Evolutionary conservation across 2,888 invertebrate species (phyloP), one percentile per base, ranked within the genome.

Genomic region (Melolontha melolontha): DNA sequence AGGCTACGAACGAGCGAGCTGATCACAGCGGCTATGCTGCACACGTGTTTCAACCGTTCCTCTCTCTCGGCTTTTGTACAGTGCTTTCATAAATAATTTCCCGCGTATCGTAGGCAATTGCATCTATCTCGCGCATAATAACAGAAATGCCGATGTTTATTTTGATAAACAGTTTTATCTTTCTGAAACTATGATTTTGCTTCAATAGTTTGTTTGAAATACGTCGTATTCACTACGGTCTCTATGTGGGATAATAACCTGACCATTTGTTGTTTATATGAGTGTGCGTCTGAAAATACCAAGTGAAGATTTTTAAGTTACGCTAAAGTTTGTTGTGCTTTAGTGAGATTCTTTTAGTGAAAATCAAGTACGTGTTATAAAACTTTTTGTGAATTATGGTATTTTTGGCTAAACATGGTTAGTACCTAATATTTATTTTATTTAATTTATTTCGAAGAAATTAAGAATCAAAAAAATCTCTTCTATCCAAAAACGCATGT

Each of bases 371-470:
- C 14, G 39, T 47, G 59, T 17, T 17, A 29, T 22, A 12, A 11
- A 47, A 47, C 47, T 47, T 29, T 47, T 49, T 47, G 47, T 59
- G 47, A 12, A 55, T 14, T 47, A 72, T 74, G 74, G 74, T 72
- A 67, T 66, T 74, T 69, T 72, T 74, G 67, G 74, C 74, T 63
- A 74, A 74, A 70, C 74, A 74, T 69, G 74, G 74, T 74, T 57
- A 69, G 74, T 72, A 73, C n/a, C n/a, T n/a, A 22, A 4, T 22
- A 22, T 22, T 22, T 22, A 22, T 22, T 22, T 22, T 22, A 1
- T 65, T 47, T 44, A 44, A 63, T 63, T 39, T 16, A 47, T 47
- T 47, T n/a, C 44, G 7, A 44, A 29, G 6, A 5, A 29, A 29
- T 29, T 34, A 34, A 22, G 4, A 22, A 22, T 22, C 4, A 22